Evolutionary conservation across 92 coral and sea anemone species (phyloP), one percentile per base, ranked within the genome.

Genomic region (Porites cylindrica): DNA sequence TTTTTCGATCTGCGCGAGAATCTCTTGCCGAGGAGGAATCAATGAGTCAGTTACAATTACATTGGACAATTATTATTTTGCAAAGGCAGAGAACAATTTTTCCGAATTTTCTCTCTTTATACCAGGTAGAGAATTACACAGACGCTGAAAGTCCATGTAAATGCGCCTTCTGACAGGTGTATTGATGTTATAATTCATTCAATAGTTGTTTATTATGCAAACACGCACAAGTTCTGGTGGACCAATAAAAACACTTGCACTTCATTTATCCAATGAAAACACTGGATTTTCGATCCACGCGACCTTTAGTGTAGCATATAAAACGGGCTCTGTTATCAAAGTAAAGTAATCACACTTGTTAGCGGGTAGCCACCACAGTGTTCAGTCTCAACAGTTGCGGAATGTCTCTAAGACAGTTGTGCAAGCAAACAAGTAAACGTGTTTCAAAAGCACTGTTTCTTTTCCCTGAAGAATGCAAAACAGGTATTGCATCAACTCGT

Each of bases 401-500:
- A 17, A 78, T 78, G 82, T 78, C 72, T 29, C 6, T 78, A 26
- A 62, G 82, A 62, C 69, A 26, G 71, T 32, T 78, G 47, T 62
- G 70, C 10, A 78, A 13, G 20, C 50, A 78, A 62, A 63, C 71
- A 9, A 16, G 69, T 29, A 61, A 16, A 13, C 82, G 54, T 32
- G 29, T 71, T 19, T 60, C 70, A 4, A 78, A 78, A 58, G 70
- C 82, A 16, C 23, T 78, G 18, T 78, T 78, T 61, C 51, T 13
- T 10, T 78, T 78, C 8, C 82, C 54, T 8, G 26, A 61, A 5
- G 70, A 38, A 61, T 14, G 18, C 17, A 76, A 56, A 76, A 76
- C 54, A 12, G 66, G 67, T 14, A 76, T 56, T 69, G 66, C 68
- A 10, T 67, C 67, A 59, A 56, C 52, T 59, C 52, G 52, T 2